Evolutionary conservation across 2,113 vertebrate genomes (phyloP), one percentile per base, ranked within the genome.

Genomic region (Sebastes schlegelii): DNA sequence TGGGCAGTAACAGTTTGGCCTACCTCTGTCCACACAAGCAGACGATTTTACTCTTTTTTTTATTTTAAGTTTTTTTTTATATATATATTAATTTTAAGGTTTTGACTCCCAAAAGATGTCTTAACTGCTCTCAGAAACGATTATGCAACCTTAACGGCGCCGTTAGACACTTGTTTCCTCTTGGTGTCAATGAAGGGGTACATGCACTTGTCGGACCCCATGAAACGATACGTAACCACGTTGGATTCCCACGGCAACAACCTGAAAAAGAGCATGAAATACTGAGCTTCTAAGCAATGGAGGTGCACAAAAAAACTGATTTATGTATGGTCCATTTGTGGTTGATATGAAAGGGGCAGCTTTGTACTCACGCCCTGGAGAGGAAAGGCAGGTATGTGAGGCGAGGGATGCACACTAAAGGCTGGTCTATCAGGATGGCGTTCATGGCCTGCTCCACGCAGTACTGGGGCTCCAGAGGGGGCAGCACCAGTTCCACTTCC

Each of bases 191-290:
- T 90, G 75, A 95, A 95, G 17, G 92, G 86, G 73, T 91, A 86
- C 92, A 93, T 93, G 89, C 93, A 93, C 80, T 92, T 94, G 84
- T 94, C 92, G 1, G 92, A 92, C 2, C 92, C 93, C 84, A 93
- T 86, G 86, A 93, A 95, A 52, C 84, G 77, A 74, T 94, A 92
- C 0, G 88, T 73, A 3, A 84, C 86, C 75, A 89, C 89, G 3
- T 92, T 94, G 45, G 91, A 92, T 86, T 93, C 90, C 93, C 94
- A 94, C 42, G 94, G 93, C 72, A 95, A 72, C 86, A 93, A 72
- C 26, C 93, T 95, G 86, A 60, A 89, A 82, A 54, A 74, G 26
- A 74, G 63, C 1, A 17, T 2, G 60, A 45, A 34, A 52, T 13
- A 57, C 7, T 26, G 43, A 46, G n/a, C 12, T 8, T 14, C 9